Evolutionary conservation across 2,113 vertebrate genomes (phyloP).

Genomic region (Plectropomus leopardus): DNA sequence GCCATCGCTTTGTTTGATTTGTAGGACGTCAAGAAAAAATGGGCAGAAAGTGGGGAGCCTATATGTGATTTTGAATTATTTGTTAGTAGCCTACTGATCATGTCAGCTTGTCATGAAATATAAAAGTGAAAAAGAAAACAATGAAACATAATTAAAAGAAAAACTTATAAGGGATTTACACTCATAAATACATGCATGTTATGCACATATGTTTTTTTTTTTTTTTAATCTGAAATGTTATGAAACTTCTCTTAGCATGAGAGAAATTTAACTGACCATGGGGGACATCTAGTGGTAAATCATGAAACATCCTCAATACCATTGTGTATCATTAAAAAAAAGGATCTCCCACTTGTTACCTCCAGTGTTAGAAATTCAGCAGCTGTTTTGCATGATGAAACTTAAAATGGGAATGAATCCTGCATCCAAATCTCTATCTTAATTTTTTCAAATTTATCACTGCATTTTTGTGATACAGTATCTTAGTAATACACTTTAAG

Average conservation of each 20-base stretch:
- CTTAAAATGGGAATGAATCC: neutral
- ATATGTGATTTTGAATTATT: neutral
- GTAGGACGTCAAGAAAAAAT: conserved; percentile 1
- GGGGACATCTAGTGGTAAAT: conserved; percentile 82
- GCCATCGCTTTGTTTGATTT: conserved; percentile 38
- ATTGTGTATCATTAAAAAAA: neutral
- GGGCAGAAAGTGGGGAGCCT: neutral
- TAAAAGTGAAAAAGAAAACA: neutral
- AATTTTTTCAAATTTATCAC: neutral
- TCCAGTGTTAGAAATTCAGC: neutral
- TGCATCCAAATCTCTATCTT: neutral
- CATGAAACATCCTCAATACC: conserved; percentile 15
- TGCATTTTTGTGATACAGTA: neutral
- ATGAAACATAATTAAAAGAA: neutral
- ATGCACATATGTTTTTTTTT: neutral
- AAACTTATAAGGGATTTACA: neutral
- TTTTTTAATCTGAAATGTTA: neutral
- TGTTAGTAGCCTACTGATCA: neutral
- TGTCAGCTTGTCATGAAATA: neutral
- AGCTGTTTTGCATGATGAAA: neutral
- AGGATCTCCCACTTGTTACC: neutral
- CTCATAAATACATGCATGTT: neutral
- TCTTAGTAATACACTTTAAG: neutral
- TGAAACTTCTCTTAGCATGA: neutral
- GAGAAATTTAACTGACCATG: conserved; percentile 54